Base-by-base conservation (phyloP, 1,140 invertebrate genomes). In the Drosophila baimaii region DNA sequence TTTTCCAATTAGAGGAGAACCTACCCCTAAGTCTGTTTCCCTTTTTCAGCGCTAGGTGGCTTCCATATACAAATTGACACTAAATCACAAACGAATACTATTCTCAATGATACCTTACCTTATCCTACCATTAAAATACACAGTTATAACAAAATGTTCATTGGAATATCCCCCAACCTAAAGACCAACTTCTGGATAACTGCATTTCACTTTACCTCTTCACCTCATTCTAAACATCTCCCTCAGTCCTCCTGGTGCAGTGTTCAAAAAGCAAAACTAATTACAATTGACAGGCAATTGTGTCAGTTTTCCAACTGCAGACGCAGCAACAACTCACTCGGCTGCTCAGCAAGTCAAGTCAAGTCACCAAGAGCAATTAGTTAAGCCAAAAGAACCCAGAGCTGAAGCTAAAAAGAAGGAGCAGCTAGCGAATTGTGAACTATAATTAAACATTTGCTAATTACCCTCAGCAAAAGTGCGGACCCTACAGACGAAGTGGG, bases 211-310 rank as follows among this genome's bases (percentile, higher is more conserved):
- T 37, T 54, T 54, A 35, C 23, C 33, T 5, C 25, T 13, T 33
- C n/a, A 39, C 41, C 46, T 54, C 21, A 7, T 41, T 15, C 4
- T 7, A 6, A 19, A 25, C 41, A 43, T n/a, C 31, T 27, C 19
- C 33, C 5, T 25, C 10, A 19, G 43, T 6, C 21, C 15, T 5
- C 5, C 41, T 5, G 21, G 5, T 43, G 13, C 35, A 55, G 52
- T 89, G 82, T 37, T 75, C 86, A 86, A 82, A 86, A 74, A 81
- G 81, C 85, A 90, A 73, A 90, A 90, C 85, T 90, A 90, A 90
- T 90, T 90, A 82, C 85, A 90, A 90, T 90, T 88, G 86, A 90
- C 85, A 90, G 86, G 88, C 80, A 89, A 86, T 83, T 86, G 82
- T 88, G 84, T 70, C 79, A 83, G 71, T 29, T 47, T 44, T 23